A percentile compares a stretch with the other conserved stretches of the same genome.
These are phyloP conservation scores for Flexamia atlantica DNA, from an alignment of 2,888 invertebrate genomes.

Conservation along the genomic window DNA sequence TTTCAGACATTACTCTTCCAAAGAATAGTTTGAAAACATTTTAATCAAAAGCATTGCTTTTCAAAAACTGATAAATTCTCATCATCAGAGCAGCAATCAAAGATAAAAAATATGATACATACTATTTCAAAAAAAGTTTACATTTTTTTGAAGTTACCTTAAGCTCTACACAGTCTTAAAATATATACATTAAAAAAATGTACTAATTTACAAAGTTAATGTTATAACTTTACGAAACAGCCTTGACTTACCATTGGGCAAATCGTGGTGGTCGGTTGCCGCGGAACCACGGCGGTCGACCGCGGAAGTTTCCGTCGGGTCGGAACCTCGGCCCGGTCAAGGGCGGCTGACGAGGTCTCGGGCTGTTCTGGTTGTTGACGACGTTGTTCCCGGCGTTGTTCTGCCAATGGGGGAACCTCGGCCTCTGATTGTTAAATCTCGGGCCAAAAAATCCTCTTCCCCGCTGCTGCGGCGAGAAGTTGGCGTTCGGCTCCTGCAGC, in stretches of 20 bases:
- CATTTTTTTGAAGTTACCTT: neutral
- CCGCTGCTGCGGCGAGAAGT: constrained; percentile 5
- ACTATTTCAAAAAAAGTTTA: neutral
- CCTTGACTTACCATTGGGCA: constrained; percentile 58
- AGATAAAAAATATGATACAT: constrained; percentile 21
- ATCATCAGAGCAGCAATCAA: constrained; percentile 5
- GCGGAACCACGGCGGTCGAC: constrained; percentile 51
- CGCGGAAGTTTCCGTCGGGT: constrained; percentile 40
- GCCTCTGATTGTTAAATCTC: constrained; percentile 46
- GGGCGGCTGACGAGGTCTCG: constrained; percentile 7
- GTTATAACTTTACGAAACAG: constrained; percentile 43
- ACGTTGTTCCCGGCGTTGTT: neutral
- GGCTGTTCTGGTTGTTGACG: constrained; percentile 12
- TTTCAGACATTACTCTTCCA: too few species aligned
- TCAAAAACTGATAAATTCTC: neutral
- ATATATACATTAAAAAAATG: constrained; percentile 42
- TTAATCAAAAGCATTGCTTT: too few species aligned
- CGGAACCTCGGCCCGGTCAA: constrained; percentile 32
- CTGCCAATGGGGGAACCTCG: constrained; percentile 48
- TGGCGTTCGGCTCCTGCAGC: neutral
- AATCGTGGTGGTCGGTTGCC: constrained; percentile 57
- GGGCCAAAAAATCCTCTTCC: constrained; percentile 17
- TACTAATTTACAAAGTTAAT: constrained; percentile 45
- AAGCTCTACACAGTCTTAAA: constrained; percentile 35
- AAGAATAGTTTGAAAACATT: too few species aligned